Evolutionary conservation across 1,140 invertebrate genomes (phyloP).

Genomic region (Trachymyrmex septentrionalis): DNA sequence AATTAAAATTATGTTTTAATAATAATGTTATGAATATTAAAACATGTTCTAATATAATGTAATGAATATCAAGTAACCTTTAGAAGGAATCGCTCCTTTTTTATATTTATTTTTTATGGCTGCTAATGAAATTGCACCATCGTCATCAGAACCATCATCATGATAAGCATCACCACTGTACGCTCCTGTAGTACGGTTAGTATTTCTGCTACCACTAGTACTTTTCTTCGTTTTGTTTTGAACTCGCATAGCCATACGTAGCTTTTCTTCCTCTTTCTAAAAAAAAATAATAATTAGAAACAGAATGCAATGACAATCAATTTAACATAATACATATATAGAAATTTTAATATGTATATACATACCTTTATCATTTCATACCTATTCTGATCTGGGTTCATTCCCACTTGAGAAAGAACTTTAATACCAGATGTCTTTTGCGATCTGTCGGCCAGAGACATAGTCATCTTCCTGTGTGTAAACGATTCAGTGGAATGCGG

Average conservation of each 20-base stretch:
- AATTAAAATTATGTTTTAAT: neutral
- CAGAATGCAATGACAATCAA: neutral
- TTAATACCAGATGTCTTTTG: conserved; percentile 98
- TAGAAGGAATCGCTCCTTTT: conserved; percentile 85
- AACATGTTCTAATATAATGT: neutral
- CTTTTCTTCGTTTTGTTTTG: conserved; percentile 90
- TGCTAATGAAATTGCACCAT: conserved; percentile 95
- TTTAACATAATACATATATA: conserved; percentile 5
- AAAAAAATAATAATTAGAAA: conserved; percentile 41
- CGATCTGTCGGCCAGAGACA: conserved; percentile 98
- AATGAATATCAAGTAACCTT: conserved; percentile 84
- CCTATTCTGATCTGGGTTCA: conserved; percentile 97
- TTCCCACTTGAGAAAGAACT: conserved; percentile 97
- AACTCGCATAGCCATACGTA: conserved; percentile 94
- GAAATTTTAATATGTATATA: neutral
- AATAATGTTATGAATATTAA: neutral
- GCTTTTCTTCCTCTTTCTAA: conserved; percentile 97
- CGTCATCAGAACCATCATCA: conserved; percentile 96
- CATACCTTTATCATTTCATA: conserved; percentile 95
- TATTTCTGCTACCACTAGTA: conserved; percentile 88
- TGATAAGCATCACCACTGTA: conserved; percentile 87
- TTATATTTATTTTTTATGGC: conserved; percentile 99
- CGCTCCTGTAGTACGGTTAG: conserved; percentile 88
- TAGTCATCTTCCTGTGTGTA: conserved; percentile 99
- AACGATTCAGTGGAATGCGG: conserved; percentile 99